Evolutionary conservation across 2,113 vertebrate species (phyloP).

Genomic region (Cyprinodon tularosa): DNA sequence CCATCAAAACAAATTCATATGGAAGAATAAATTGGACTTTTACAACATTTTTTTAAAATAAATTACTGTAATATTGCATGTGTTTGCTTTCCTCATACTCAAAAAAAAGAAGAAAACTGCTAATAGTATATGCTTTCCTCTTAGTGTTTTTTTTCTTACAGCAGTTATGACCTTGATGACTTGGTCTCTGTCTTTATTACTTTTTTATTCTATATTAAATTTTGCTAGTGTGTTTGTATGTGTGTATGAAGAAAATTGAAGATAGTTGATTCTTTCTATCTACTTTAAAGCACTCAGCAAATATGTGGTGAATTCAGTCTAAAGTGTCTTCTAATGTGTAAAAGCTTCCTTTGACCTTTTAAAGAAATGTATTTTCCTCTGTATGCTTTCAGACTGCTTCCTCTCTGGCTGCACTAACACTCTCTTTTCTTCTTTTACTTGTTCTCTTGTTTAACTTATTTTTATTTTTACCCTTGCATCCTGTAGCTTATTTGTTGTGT

Average conservation of each 20-base stretch:
- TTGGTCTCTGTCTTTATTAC: constrained; percentile 1
- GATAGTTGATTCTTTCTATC: constrained; percentile 5
- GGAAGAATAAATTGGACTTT: not conserved
- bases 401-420: constrained; percentile 30
- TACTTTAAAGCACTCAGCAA: constrained; percentile 19
- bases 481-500: constrained; percentile 40
- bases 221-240: not conserved
- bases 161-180: constrained; percentile 10
- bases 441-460: constrained; percentile 30
- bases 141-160: not conserved
- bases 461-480: constrained; percentile 24
- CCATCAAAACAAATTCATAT: not conserved
- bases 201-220: constrained; percentile 3
- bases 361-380: constrained; percentile 8
- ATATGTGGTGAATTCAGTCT: constrained; percentile 21
- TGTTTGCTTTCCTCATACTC: constrained; percentile 13
- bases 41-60: not conserved
- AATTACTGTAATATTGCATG: not conserved
- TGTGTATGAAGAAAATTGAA: not conserved
- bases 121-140: not conserved
- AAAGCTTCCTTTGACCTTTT: constrained; percentile 16
- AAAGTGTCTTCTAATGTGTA: constrained; percentile 22
- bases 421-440: constrained; percentile 16
- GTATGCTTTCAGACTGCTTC: constrained; percentile 5
- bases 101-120: not conserved